phyloP scores from a whole-genome alignment of 2,797 vertebrate genomes.

The Natrix natrix region DNA sequence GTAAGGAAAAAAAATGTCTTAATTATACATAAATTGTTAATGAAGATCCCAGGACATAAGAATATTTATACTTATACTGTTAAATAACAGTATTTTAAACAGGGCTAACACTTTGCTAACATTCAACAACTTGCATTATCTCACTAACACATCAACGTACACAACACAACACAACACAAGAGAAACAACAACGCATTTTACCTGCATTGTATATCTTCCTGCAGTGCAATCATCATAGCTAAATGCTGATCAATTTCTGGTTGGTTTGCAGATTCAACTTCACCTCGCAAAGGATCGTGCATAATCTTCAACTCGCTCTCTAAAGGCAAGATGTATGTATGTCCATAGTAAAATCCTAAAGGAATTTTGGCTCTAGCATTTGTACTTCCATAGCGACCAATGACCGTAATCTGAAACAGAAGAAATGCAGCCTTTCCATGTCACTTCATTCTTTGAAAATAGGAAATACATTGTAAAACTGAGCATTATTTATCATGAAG shows the following conservation, averaged over 20 bases:
- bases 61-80: neutral
- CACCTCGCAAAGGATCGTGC: conserved; percentile 92
- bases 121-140: neutral
- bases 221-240: conserved; percentile 95
- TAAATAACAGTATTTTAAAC: neutral
- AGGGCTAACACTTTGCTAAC: neutral
- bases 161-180: neutral
- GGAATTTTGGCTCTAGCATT: conserved; percentile 98
- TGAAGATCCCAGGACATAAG: conserved; percentile 4
- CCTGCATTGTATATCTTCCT: conserved; percentile 99
- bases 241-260: conserved; percentile 96
- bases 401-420: conserved; percentile 90
- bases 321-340: conserved; percentile 97
- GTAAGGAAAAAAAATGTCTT: conserved; percentile 27
- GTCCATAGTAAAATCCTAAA: conserved; percentile 95
- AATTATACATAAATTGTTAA: neutral
- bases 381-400: conserved; percentile 97
- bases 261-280: conserved; percentile 87
- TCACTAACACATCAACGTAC: neutral
- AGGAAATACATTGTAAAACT: neutral
- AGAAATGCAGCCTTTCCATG: neutral
- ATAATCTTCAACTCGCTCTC: conserved; percentile 96
- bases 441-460: conserved; percentile 13
- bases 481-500: neutral
- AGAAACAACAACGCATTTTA: conserved; percentile 55